Percentiles rank a stretch among this genome's conserved stretches.
These are phyloP conservation scores for Crotophaga sulcirostris DNA, from an alignment of 2,113 vertebrate species.

Conservation along the genomic window DNA sequence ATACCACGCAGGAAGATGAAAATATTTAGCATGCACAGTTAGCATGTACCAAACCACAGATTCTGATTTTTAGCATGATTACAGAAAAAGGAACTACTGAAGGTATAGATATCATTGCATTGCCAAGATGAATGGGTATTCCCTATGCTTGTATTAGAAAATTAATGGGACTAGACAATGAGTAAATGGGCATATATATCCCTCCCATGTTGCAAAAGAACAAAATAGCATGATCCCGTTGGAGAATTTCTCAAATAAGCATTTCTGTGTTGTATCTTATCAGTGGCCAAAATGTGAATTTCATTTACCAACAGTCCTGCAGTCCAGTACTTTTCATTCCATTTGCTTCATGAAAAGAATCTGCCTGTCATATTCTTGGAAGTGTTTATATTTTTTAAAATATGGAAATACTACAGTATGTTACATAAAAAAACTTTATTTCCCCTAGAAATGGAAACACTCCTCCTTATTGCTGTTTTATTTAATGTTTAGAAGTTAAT, in stretches of 20 bases:
- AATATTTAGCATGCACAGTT: background rate
- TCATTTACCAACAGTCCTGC: background rate
- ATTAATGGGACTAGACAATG: background rate
- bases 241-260: background rate
- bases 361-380: background rate
- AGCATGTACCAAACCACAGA: background rate
- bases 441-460: background rate
- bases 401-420: background rate
- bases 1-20: background rate
- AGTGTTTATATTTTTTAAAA: background rate
- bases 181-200: background rate
- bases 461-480: background rate
- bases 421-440: background rate
- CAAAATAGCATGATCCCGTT: background rate
- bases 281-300: background rate
- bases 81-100: background rate
- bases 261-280: background rate
- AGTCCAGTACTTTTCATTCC: background rate
- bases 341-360: background rate
- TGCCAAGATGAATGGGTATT: background rate
- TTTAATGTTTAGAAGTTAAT: background rate
- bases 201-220: background rate
- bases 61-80: background rate
- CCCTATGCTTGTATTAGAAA: background rate
- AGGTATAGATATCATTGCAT: background rate